Evolutionary conservation across 2,113 vertebrate species (phyloP).

Genomic region (Procavia capensis): DNA sequence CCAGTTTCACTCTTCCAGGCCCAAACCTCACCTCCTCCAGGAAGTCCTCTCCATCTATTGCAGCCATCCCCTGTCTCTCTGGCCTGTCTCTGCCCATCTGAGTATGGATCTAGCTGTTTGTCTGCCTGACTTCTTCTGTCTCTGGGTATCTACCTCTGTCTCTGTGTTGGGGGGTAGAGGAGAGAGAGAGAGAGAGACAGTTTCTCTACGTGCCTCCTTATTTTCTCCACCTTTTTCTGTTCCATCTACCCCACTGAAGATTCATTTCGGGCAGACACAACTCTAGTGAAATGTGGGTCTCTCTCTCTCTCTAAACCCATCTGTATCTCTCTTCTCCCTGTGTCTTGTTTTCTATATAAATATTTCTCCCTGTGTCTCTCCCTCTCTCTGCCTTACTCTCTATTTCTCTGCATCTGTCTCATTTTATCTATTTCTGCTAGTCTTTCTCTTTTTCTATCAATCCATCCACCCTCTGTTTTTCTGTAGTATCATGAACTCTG

Average conservation of each 20-base stretch:
- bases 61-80: background rate
- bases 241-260: background rate
- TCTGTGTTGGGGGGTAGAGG: background rate
- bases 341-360: background rate
- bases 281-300: background rate
- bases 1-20: background rate
- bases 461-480: background rate
- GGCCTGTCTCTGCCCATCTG: background rate
- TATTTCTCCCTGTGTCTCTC: too few species aligned
- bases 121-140: background rate
- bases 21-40: background rate
- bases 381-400: background rate
- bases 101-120: background rate
- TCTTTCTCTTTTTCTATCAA: background rate
- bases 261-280: background rate
- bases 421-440: background rate
- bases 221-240: background rate
- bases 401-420: background rate
- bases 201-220: background rate
- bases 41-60: background rate
- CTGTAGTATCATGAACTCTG: too few species aligned
- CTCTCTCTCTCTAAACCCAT: background rate
- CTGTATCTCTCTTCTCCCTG: background rate
- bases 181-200: background rate
- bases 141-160: background rate